Evolutionary conservation across 2,113 vertebrate genomes (phyloP), one percentile per base, ranked within the genome.

Genomic region (Oreochromis spilurus): DNA sequence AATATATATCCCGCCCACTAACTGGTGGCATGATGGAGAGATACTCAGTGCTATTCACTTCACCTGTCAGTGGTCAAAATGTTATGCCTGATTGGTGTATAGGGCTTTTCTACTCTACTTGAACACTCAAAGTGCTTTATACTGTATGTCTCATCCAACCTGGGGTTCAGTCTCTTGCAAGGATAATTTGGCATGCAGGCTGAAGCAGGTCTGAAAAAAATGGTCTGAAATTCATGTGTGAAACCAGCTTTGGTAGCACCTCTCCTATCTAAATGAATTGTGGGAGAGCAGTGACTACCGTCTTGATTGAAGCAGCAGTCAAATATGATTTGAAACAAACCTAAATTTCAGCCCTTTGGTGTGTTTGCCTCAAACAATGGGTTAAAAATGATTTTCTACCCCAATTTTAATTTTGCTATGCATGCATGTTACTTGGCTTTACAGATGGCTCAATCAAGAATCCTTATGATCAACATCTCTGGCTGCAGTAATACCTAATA

Each of bases 81-180:
- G 60, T 38, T 65, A n/a, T 65, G 34, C 6, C 34, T 65, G 60
- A 65, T 38, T 65, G 34, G 60, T 65, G 34, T 65, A 65, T 65
- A 65, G 34, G 34, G 60, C 60, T 65, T 65, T 65, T 65, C 6
- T 65, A 65, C 60, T 65, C 60, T 65, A 36, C 31, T 65, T n/a
- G 17, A 36, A 34, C 31, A 36, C 60, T 65, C 19, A 38, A n/a
- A 21, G 34, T 65, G 60, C 31, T 65, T 65, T 65, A 34, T 65
- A 38, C 60, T 65, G 7, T 7, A 65, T 38, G 17, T n/a, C 60
- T 65, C 60, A n/a, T 65, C 38, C 31, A 65, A 65, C 60, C 60
- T 38, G 40, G 40, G 40, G 40, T 43, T 13, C 40, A 43, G 40
- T 13, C 40, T 13, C 40, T 13, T 43, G 40, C 40, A 43, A 13